A percentile compares a stretch with the other conserved stretches of the same genome.
Evolutionary conservation across 2,797 vertebrate genomes (phyloP).

Genomic region (Chelmon rostratus): DNA sequence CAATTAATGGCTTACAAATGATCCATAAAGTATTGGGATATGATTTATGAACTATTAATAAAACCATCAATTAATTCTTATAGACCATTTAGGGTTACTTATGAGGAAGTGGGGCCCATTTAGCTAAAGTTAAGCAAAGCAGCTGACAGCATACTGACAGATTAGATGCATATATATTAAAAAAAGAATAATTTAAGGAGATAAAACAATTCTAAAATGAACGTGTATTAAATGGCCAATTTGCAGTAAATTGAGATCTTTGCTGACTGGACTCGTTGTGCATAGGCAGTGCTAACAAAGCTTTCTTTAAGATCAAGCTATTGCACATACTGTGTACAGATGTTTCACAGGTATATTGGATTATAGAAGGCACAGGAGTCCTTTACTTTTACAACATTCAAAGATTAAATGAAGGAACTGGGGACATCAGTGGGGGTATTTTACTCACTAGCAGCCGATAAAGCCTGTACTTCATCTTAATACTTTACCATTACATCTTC

Average conservation of each 20-base stretch:
- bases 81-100: background rate
- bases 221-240: background rate
- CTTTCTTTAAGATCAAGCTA: background rate
- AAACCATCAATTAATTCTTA: background rate
- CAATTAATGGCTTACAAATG: too few species aligned
- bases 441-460: slow-evolving; percentile 56
- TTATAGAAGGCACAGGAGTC: slow-evolving; percentile 11
- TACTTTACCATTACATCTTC: slow-evolving; percentile 51
- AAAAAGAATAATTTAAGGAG: background rate
- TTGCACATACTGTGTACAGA: background rate
- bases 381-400: slow-evolving; percentile 35
- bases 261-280: background rate
- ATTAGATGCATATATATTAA: background rate
- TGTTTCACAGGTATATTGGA: slow-evolving; percentile 10
- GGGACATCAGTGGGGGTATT: slow-evolving; percentile 21
- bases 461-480: slow-evolving; percentile 59
- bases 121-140: background rate
- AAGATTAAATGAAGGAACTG: slow-evolving; percentile 35
- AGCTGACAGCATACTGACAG: background rate
- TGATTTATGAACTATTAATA: too few species aligned
- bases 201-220: background rate
- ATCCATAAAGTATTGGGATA: background rate
- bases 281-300: background rate
- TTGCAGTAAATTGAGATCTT: background rate
- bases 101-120: too few species aligned